phyloP scores from a whole-genome alignment of 1,140 invertebrate species.

The Arion vulgaris region DNA sequence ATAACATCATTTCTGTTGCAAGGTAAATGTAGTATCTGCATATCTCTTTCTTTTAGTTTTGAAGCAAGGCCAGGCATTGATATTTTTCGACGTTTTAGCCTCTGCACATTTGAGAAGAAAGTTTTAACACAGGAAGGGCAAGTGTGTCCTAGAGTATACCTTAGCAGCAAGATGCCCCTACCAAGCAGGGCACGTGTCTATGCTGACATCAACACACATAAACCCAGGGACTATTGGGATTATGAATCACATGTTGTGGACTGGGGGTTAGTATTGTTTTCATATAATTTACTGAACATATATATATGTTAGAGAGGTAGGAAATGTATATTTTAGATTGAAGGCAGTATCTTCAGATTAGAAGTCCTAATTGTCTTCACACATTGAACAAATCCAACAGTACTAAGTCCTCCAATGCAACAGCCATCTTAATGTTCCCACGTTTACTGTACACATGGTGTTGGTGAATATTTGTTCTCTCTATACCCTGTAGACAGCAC shows the following conservation, averaged over 20 bases:
- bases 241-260: slow-evolving; percentile 98
- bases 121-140: slow-evolving; percentile 32
- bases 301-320: too few species aligned
- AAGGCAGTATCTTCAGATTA: too few species aligned
- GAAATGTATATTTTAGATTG: too few species aligned
- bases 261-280: slow-evolving; percentile 79
- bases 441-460: too few species aligned
- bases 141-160: slow-evolving; percentile 18
- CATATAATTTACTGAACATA: slow-evolving; percentile 11
- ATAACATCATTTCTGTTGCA: too few species aligned
- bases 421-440: too few species aligned
- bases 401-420: too few species aligned
- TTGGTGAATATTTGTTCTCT: too few species aligned
- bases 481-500: too few species aligned
- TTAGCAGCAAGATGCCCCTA: slow-evolving; percentile 74
- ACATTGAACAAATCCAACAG: too few species aligned
- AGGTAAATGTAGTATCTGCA: too few species aligned
- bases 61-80: slow-evolving; percentile 6
- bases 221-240: slow-evolving; percentile 99
- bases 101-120: slow-evolving; percentile 17
- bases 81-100: slow-evolving; percentile 38
- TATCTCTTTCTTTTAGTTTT: slow-evolving; percentile 23
- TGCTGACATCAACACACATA: slow-evolving; percentile 97
- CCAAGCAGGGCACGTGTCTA: slow-evolving; percentile 97
- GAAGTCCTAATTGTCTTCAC: too few species aligned